Percentiles rank a stretch among this genome's conserved stretches.
These are phyloP conservation scores for Hylyphantes graminicola DNA, from an alignment of 1,140 invertebrate species.

Conservation along the genomic window DNA sequence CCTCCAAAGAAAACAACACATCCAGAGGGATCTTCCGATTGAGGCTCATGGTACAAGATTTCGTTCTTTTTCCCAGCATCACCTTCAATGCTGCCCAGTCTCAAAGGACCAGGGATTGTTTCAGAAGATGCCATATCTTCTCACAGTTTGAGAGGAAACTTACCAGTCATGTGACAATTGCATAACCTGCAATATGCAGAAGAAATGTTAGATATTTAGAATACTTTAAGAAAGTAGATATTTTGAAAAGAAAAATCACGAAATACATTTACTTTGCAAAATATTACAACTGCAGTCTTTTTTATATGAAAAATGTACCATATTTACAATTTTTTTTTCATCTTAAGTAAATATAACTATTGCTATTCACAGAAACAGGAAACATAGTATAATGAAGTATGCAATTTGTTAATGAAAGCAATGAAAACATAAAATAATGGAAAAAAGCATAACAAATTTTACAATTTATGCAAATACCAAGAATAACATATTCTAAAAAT, in stretches of 20 bases:
- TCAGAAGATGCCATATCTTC: slow-evolving; percentile 28
- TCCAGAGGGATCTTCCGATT: slow-evolving; percentile 65
- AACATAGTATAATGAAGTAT: too few species aligned
- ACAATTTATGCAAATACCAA: too few species aligned
- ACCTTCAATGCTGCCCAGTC: slow-evolving; percentile 70
- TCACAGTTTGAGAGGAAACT: background rate
- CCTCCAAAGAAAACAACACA: slow-evolving; percentile 83
- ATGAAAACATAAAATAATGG: too few species aligned
- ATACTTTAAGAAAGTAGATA: background rate
- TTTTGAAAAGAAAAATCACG: background rate
- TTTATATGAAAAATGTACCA: too few species aligned
- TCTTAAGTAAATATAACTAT: too few species aligned
- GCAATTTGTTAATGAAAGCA: too few species aligned
- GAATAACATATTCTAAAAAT: too few species aligned
- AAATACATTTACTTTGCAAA: too few species aligned
- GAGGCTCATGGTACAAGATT: slow-evolving; percentile 72
- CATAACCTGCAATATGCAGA: background rate
- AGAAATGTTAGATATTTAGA: background rate
- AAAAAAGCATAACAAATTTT: too few species aligned
- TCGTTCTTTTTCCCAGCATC: slow-evolving; percentile 77
- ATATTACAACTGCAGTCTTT: too few species aligned
- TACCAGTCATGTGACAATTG: slow-evolving; percentile 29
- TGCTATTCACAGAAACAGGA: too few species aligned
- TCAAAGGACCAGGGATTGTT: background rate
- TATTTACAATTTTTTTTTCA: too few species aligned